Conservation (phyloP, 2,113 vertebrate species). For the Anguilla japonica region DNA sequence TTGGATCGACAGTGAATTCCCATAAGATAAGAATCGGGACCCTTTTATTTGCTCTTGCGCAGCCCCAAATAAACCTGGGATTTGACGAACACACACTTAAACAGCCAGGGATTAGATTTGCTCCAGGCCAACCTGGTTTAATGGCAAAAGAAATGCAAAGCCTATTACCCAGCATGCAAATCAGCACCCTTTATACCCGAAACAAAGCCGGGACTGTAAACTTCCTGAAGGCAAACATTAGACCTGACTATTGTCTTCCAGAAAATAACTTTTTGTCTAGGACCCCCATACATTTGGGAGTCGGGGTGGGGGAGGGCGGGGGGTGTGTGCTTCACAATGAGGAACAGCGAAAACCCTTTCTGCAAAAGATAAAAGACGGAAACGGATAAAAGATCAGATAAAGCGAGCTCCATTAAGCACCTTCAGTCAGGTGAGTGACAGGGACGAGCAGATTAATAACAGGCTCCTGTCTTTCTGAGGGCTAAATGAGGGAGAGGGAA, state of each 20-base stretch:
- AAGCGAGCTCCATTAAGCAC: conserved; percentile 51
- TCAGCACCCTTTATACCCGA: not conserved
- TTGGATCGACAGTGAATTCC: not conserved
- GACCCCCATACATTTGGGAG: not conserved
- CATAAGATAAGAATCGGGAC: not conserved
- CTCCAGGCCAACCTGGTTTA: not conserved
- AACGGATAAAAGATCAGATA: not conserved
- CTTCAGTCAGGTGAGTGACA: conserved; percentile 48
- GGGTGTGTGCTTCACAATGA: not conserved
- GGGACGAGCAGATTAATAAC: conserved; percentile 2
- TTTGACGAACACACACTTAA: not conserved
- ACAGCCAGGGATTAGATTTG: not conserved
- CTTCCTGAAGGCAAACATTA: not conserved
- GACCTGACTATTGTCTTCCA: not conserved
- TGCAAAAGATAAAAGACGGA: conserved; percentile 20
- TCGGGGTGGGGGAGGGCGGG: not conserved
- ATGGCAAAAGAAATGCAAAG: too few relatives aligned
- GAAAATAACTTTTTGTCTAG: not conserved
- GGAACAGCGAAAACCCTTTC: conserved; percentile 43
- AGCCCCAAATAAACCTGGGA: not conserved
- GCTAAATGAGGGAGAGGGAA: conserved; percentile 57
- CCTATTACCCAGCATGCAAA: not conserved
- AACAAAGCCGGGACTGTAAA: not conserved
- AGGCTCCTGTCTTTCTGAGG: conserved; percentile 37
- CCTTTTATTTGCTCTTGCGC: not conserved